Percentiles rank a stretch among this genome's conserved stretches.
phyloP scores from a whole-genome alignment of 2,797 vertebrate species.

The Smutsia temminckii region DNA sequence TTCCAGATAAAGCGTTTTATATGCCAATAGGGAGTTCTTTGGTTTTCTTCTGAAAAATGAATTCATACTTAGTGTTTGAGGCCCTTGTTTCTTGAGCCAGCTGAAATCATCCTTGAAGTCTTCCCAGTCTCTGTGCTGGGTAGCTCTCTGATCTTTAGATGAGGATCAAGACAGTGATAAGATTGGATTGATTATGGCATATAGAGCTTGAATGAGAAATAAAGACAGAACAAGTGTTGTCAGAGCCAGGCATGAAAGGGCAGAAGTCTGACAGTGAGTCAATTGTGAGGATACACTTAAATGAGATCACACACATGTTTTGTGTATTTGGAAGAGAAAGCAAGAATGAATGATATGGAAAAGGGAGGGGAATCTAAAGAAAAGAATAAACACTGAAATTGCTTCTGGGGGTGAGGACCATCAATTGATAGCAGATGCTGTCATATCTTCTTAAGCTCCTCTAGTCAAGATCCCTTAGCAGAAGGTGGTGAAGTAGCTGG shows the following conservation, averaged over 20 bases:
- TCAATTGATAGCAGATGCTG: neutral
- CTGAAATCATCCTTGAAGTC: neutral
- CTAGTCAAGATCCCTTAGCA: neutral
- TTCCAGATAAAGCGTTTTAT: slow-evolving; percentile 5
- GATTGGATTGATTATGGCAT: neutral
- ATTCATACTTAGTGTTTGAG: neutral
- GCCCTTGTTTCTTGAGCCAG: neutral
- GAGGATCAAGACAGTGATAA: neutral
- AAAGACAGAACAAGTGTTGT: neutral
- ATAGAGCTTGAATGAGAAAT: neutral
- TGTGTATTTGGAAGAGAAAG: neutral
- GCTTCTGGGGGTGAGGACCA: neutral
- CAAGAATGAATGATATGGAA: neutral
- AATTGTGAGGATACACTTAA: neutral
- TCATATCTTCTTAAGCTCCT: neutral
- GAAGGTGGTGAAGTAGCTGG: neutral
- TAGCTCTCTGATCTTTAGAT: neutral
- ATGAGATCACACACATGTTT: neutral
- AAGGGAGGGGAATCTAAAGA: neutral
- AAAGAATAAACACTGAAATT: neutral
- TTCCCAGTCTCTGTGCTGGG: neutral
- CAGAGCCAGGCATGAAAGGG: neutral
- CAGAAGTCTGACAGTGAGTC: neutral
- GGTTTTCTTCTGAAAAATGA: neutral
- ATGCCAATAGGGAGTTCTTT: neutral